Conservation (phyloP, 2,888 invertebrate species). For the Drosophila rubida region DNA sequence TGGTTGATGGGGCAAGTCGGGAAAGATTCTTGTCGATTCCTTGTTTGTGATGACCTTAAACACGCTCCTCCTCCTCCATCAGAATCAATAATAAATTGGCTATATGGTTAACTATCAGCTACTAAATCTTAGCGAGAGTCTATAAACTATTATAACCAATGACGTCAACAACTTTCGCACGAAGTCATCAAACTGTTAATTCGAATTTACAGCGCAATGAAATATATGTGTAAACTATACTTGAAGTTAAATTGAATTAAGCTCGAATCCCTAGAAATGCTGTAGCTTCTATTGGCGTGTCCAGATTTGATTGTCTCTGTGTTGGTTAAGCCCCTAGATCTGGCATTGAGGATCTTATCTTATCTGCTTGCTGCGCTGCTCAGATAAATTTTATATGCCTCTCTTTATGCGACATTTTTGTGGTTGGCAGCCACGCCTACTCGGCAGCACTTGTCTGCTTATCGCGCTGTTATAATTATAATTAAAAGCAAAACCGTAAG, state of each 20-base stretch:
- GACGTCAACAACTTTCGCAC: background rate
- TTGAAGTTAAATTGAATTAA: background rate
- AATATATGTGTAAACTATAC: background rate
- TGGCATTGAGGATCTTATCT: conserved; percentile 44
- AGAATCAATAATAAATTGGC: conserved; percentile 2
- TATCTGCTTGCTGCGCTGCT: conserved; percentile 25
- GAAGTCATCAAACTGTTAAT: background rate
- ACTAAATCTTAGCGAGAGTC: background rate
- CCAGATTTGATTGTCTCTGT: background rate
- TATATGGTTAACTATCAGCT: background rate
- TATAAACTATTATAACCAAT: background rate
- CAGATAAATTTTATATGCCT: conserved; percentile 25
- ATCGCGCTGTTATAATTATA: conserved; percentile 30
- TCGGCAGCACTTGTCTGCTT: conserved; percentile 19
- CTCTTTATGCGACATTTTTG: conserved; percentile 41
- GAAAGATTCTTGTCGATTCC: conserved; percentile 1
- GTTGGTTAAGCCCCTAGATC: conserved; percentile 13
- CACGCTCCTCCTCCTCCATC: background rate
- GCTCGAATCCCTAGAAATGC: background rate
- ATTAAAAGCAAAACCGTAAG: background rate
- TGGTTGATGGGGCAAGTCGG: conserved; percentile 14
- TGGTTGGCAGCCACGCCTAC: conserved; percentile 55
- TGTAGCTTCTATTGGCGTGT: background rate
- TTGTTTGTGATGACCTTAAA: conserved; percentile 6
- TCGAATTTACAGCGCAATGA: background rate